Evolutionary conservation across 2,797 vertebrate species (phyloP).

Genomic region (Danio jaintianensis): DNA sequence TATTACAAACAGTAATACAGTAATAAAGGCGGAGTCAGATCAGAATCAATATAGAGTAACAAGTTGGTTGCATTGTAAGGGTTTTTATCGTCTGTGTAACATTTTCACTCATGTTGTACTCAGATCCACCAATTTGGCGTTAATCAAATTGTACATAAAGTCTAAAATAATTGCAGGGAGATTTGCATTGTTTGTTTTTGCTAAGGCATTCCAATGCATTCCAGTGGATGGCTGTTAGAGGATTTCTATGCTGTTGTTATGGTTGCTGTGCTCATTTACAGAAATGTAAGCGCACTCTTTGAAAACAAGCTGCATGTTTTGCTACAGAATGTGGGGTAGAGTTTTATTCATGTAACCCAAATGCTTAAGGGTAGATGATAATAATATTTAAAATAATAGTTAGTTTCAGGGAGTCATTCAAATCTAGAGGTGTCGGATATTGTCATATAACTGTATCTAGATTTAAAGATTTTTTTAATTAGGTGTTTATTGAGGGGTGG

Average conservation of each 20-base stretch:
- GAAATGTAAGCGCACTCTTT: background rate
- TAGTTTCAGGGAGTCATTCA: background rate
- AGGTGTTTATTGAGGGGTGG: no score
- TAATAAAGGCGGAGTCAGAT: background rate
- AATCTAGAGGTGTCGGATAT: no score
- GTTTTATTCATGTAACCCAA: background rate
- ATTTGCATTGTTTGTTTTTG: no score
- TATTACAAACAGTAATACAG: background rate
- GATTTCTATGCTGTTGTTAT: background rate
- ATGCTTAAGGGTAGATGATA: background rate
- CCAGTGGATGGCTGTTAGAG: background rate
- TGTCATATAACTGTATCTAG: no score
- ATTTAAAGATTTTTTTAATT: no score
- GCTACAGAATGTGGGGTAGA: background rate
- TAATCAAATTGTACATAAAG: no score
- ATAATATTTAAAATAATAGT: no score
- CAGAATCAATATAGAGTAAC: slow-evolving; percentile 1
- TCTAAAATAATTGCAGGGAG: no score
- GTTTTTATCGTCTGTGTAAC: no score
- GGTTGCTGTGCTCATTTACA: background rate
- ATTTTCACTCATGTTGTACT: no score
- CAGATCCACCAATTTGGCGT: no score
- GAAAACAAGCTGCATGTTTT: background rate
- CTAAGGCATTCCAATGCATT: background rate
- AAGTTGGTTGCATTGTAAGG: background rate